A percentile compares a stretch with the other conserved stretches of the same genome.
Conservation (phyloP, 2,797 vertebrate genomes). For the Harpagifer antarcticus region DNA sequence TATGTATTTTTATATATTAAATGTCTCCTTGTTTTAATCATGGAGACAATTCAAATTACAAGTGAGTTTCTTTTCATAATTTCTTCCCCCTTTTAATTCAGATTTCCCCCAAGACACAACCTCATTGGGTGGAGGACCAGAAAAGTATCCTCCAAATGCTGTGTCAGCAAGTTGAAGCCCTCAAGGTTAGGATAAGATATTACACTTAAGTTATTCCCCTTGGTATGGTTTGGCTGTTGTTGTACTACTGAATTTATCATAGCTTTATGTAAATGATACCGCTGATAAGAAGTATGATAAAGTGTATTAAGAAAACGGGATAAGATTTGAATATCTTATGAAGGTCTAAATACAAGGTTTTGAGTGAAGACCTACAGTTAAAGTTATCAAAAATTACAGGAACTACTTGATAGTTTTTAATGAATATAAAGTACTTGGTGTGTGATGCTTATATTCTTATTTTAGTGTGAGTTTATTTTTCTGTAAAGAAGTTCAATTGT, state of each 20-base stretch:
- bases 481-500: neutral
- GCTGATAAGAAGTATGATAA: neutral
- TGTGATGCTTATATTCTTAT: neutral
- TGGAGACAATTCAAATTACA: neutral
- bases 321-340: neutral
- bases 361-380: neutral
- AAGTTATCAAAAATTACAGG: neutral
- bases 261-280: neutral
- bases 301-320: neutral
- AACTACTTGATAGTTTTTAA: neutral
- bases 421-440: neutral
- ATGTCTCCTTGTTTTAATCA: neutral
- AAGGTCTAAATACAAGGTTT: no score
- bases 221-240: neutral
- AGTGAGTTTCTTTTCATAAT: neutral
- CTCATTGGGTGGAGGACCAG: conserved; percentile 97
- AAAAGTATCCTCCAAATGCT: conserved; percentile 94
- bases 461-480: neutral
- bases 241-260: neutral
- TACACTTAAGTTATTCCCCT: neutral
- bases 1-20: neutral
- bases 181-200: conserved; percentile 88
- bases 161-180: conserved; percentile 95
- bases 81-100: conserved; percentile 58
- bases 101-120: conserved; percentile 96